These are phyloP conservation scores for Barypeithes pellucidus DNA, from an alignment of 2,888 invertebrate species.

Conservation along the genomic window DNA sequence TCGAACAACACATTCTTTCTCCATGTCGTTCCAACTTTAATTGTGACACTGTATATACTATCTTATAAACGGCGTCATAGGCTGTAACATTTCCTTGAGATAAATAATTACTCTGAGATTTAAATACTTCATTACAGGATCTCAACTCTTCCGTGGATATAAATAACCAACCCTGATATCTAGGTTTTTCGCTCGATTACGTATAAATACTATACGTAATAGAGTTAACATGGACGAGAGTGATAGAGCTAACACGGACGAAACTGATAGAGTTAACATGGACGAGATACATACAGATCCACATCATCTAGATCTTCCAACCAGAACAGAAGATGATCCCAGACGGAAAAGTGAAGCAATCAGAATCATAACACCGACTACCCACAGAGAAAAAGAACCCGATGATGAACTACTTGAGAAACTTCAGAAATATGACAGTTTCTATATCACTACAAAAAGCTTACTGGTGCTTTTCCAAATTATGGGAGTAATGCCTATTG, in stretches of 20 bases:
- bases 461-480: conserved; percentile 81
- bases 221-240: neutral
- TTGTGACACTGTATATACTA: too few relatives aligned
- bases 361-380: conserved; percentile 46
- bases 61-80: too few relatives aligned
- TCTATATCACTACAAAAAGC: conserved; percentile 81
- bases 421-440: conserved; percentile 80
- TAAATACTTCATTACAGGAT: too few relatives aligned
- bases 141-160: neutral
- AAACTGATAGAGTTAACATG: too few relatives aligned
- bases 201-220: neutral
- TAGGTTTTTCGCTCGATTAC: neutral
- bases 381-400: conserved; percentile 50
- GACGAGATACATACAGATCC: neutral
- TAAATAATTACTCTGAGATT: too few relatives aligned
- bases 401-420: conserved; percentile 76
- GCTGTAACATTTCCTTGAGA: too few relatives aligned
- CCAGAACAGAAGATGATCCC: neutral
- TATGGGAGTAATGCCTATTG: conserved; percentile 85
- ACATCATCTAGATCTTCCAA: neutral
- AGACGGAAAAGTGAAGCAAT: conserved; percentile 54
- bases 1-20: too few relatives aligned
- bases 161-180: neutral
- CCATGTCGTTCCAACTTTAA: too few relatives aligned
- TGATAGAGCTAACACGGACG: neutral